Conservation (phyloP, 2,797 vertebrate species). For the Phrynocephalus guinanensis region DNA sequence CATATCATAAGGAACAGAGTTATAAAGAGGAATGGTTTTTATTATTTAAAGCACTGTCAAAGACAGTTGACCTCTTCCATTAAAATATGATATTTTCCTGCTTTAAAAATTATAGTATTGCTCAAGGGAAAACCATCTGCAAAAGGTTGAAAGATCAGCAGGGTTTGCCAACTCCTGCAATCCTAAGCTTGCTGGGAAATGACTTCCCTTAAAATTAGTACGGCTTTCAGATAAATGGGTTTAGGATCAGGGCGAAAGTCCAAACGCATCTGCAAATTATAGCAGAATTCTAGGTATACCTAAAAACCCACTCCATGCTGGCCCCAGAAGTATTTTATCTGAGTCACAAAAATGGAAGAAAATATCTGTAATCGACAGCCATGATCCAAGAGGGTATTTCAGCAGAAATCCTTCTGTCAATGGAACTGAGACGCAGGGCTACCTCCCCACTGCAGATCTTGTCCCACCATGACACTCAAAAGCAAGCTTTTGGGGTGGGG, state of each 20-base stretch:
- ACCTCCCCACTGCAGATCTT: neutral
- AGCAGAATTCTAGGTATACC: constrained; percentile 9
- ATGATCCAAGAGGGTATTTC: neutral
- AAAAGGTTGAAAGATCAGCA: constrained; percentile 26
- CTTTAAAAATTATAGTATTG: constrained; percentile 59
- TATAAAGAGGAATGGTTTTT: constrained; percentile 56
- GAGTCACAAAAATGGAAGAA: neutral
- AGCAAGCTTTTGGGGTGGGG: neutral
- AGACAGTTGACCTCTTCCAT: constrained; percentile 56
- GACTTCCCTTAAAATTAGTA: constrained; percentile 22
- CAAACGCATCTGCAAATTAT: constrained; percentile 39
- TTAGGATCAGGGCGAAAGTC: constrained; percentile 35
- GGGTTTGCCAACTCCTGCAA: constrained; percentile 32
- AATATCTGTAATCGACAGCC: neutral
- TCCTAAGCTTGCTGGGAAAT: constrained; percentile 6
- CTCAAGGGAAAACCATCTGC: constrained; percentile 52
- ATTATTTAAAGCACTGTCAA: constrained; percentile 56
- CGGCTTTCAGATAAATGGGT: constrained; percentile 13
- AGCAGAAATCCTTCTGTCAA: neutral
- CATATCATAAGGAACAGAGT: constrained; percentile 50
- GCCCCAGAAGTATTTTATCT: neutral
- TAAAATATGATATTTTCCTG: constrained; percentile 57
- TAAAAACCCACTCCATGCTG: neutral
- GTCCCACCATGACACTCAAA: neutral
- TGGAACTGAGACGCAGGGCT: neutral